Conservation (phyloP, 1,140 invertebrate genomes). For the Pseudoatta argentina region DNA sequence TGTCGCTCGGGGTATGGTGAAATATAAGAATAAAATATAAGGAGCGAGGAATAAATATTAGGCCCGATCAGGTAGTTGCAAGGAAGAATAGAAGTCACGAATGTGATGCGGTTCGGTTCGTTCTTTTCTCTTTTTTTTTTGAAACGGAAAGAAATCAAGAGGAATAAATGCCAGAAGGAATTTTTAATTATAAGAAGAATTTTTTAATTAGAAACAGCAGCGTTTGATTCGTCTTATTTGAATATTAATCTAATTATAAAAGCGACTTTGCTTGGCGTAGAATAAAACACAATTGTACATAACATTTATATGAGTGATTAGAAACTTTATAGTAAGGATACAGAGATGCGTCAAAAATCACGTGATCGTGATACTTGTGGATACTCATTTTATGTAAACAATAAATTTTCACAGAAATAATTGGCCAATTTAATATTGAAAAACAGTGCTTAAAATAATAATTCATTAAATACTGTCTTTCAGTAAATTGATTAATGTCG, state of each 20-base stretch:
- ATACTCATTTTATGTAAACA: too few relatives aligned
- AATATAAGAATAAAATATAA: constrained; percentile 24
- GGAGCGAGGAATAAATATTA: constrained; percentile 20
- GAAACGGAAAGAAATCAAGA: background rate
- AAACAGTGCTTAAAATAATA: too few relatives aligned
- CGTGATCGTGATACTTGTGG: too few relatives aligned
- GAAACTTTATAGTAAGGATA: too few relatives aligned
- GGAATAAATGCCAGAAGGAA: background rate
- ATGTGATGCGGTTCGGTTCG: background rate
- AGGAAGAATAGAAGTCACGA: background rate
- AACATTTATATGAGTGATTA: too few relatives aligned
- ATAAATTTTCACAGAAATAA: too few relatives aligned
- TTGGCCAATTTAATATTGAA: too few relatives aligned
- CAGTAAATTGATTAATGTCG: too few relatives aligned
- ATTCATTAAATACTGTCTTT: too few relatives aligned
- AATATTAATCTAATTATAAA: constrained; percentile 10
- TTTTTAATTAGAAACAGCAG: background rate
- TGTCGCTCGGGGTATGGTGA: background rate
- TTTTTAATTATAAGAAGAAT: constrained; percentile 14
- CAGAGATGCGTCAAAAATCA: too few relatives aligned
- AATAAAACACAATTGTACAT: too few relatives aligned
- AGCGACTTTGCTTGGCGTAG: background rate
- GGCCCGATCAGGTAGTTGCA: background rate
- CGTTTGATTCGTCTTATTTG: background rate
- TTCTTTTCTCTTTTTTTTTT: background rate